Conservation (phyloP, 2,888 invertebrate species). For the Tuta absoluta region DNA sequence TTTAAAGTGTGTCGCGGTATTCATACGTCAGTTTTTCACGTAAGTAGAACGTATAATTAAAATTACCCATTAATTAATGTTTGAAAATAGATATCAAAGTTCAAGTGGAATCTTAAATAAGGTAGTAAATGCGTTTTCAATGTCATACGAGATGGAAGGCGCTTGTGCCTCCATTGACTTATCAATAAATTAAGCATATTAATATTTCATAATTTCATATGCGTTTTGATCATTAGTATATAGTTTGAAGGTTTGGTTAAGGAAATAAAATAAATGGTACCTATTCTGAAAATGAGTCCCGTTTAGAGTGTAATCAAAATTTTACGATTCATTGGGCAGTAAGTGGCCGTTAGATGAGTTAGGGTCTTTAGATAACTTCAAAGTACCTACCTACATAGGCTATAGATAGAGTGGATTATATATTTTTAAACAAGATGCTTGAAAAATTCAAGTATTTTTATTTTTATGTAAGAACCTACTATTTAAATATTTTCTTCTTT, state of each 20-base stretch:
- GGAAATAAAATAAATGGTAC: conserved; percentile 1
- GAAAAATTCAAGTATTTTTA: too few species aligned
- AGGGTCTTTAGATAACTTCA: conserved; percentile 7
- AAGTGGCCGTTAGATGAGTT: neutral
- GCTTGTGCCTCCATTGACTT: neutral
- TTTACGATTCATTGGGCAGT: conserved; percentile 10
- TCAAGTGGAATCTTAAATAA: conserved; percentile 4
- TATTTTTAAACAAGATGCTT: too few species aligned
- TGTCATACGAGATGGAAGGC: neutral
- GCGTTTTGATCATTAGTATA: neutral
- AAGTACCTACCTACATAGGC: neutral
- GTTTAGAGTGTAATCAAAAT: conserved; percentile 8
- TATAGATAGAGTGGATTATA: too few species aligned
- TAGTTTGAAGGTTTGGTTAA: neutral
- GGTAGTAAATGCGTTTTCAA: neutral
- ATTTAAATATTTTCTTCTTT: too few species aligned
- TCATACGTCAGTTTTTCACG: conserved; percentile 2
- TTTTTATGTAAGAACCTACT: too few species aligned
- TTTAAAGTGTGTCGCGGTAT: conserved; percentile 6
- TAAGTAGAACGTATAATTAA: conserved; percentile 19
- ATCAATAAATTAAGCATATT: neutral
- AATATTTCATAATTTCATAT: neutral
- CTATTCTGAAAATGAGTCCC: neutral
- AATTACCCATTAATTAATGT: conserved; percentile 20
- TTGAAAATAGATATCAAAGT: conserved; percentile 5